A percentile compares a stretch with the other conserved stretches of the same genome.
phyloP scores from a whole-genome alignment of 2,113 vertebrate species.

The Mirza zaza region DNA sequence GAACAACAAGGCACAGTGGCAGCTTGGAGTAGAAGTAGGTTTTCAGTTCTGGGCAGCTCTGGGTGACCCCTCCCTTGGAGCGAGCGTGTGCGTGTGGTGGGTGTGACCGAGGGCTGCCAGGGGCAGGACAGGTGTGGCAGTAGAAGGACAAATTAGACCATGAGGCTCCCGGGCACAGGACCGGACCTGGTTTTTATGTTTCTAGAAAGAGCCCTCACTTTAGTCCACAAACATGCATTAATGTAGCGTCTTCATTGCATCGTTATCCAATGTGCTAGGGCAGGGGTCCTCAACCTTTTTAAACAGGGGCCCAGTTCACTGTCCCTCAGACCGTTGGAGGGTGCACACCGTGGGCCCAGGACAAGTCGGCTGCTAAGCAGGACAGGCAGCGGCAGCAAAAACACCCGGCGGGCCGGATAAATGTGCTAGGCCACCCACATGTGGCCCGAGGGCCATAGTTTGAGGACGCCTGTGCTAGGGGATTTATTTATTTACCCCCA shows the following conservation, averaged over 20 bases:
- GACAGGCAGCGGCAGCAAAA: too few species aligned
- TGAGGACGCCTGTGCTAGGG: too few species aligned
- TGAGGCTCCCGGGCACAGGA: background rate
- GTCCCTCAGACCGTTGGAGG: too few species aligned
- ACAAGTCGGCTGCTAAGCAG: too few species aligned
- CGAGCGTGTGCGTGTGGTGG: too few species aligned
- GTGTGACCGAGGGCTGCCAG: background rate
- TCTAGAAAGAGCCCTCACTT: background rate
- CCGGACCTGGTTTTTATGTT: background rate
- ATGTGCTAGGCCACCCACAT: too few species aligned
- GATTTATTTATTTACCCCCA: too few species aligned
- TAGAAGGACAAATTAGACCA: background rate
- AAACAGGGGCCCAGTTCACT: too few species aligned
- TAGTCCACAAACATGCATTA: background rate
- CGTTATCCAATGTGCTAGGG: background rate
- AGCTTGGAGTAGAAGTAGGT: too few species aligned
- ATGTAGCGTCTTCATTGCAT: background rate
- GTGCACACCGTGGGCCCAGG: too few species aligned
- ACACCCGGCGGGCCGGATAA: too few species aligned
- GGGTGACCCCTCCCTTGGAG: background rate
- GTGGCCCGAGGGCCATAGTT: too few species aligned
- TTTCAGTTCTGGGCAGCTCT: background rate
- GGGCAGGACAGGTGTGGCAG: background rate
- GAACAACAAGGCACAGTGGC: background rate
- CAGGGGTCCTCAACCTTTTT: background rate